Percentiles rank a stretch among this genome's conserved stretches.
These are phyloP conservation scores for Meloe dianella DNA, from an alignment of 2,888 invertebrate genomes.

Conservation along the genomic window DNA sequence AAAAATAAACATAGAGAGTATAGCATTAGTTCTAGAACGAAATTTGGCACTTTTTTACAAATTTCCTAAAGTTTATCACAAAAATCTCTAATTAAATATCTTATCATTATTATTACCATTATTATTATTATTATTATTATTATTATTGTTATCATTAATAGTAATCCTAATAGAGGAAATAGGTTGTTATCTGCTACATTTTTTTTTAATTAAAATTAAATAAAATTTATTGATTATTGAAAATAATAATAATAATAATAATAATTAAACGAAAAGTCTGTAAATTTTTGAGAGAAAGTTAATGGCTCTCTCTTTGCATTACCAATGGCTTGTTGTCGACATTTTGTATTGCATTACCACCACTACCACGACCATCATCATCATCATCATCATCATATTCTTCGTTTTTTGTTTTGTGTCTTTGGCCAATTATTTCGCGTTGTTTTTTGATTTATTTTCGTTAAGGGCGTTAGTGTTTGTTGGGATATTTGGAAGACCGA, in stretches of 20 bases:
- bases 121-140: neutral
- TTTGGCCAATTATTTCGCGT: neutral
- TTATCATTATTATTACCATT: neutral
- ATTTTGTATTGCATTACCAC: neutral
- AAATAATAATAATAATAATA: too few species aligned
- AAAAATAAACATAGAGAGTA: neutral
- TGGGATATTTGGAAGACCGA: conserved; percentile 48
- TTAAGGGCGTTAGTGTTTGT: conserved; percentile 51
- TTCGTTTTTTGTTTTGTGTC: neutral
- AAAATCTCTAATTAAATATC: neutral
- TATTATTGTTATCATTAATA: neutral
- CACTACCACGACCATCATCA: neutral
- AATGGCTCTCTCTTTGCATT: neutral
- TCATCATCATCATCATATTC: neutral
- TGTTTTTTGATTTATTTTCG: conserved; percentile 41
- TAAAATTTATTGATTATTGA: neutral
- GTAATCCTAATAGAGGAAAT: neutral
- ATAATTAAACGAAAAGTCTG: neutral
- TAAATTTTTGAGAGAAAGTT: neutral
- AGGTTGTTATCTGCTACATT: neutral
- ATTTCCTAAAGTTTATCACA: conserved; percentile 4
- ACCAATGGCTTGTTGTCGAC: neutral
- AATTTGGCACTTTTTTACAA: conserved; percentile 1
- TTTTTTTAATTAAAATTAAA: neutral
- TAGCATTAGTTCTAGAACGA: neutral